phyloP scores from a whole-genome alignment of 2,888 invertebrate species.

The Macaria notata region DNA sequence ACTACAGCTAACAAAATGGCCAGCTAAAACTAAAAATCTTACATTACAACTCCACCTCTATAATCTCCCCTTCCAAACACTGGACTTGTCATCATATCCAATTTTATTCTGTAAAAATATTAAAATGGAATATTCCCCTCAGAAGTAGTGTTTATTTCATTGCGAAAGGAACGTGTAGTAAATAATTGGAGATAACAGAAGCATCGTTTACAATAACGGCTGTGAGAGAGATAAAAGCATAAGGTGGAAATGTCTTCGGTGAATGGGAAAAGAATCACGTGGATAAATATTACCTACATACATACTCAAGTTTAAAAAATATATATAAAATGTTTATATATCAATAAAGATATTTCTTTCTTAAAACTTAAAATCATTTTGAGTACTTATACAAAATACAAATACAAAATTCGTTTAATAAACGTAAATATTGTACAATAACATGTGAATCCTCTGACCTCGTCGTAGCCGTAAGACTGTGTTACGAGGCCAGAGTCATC shows the following conservation, averaged over 20 bases:
- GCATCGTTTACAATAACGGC: slow-evolving; percentile 71
- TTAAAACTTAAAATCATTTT: too few species aligned
- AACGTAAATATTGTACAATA: too few species aligned
- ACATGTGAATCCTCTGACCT: too few species aligned
- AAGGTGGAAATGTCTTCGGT: slow-evolving; percentile 59
- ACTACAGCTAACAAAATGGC: too few species aligned
- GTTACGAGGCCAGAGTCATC: too few species aligned
- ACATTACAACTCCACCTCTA: slow-evolving; percentile 10
- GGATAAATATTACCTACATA: slow-evolving; percentile 34
- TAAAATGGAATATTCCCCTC: slow-evolving; percentile 39
- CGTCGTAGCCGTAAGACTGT: too few species aligned
- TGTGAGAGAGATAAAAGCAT: slow-evolving; percentile 67
- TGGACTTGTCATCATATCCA: slow-evolving; percentile 22
- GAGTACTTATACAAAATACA: too few species aligned
- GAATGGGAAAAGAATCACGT: slow-evolving; percentile 31
- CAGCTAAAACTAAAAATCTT: slow-evolving; percentile 19
- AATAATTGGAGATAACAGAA: slow-evolving; percentile 70
- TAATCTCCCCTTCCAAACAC: slow-evolving; percentile 1
- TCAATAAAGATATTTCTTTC: too few species aligned
- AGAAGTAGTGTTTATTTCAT: slow-evolving; percentile 65
- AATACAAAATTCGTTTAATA: too few species aligned
- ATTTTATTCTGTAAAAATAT: slow-evolving; percentile 34
- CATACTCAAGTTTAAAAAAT: too few species aligned
- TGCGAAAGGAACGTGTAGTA: slow-evolving; percentile 61
- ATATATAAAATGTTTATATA: too few species aligned